Evolutionary conservation across 2,113 vertebrate genomes (phyloP).

Genomic region (Cynopterus brachyotis): DNA sequence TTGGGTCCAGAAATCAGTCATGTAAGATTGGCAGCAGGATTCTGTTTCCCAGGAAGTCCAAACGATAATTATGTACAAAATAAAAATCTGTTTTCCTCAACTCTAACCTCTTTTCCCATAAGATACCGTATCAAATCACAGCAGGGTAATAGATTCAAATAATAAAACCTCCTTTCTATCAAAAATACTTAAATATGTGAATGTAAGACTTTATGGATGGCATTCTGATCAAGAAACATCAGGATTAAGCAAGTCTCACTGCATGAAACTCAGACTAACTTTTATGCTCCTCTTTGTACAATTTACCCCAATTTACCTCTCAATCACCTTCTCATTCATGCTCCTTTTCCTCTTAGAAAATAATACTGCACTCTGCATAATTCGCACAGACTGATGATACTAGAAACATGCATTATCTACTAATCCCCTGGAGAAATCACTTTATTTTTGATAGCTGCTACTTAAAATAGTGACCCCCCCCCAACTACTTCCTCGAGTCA

Average conservation of each 20-base stretch:
- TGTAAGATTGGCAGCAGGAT: slow-evolving; percentile 76
- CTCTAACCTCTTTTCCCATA: slow-evolving; percentile 68
- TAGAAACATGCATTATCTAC: background rate
- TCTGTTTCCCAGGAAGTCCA: slow-evolving; percentile 77
- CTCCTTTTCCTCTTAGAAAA: background rate
- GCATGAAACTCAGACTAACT: background rate
- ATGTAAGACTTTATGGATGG: background rate
- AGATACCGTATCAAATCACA: slow-evolving; percentile 79
- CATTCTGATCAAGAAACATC: background rate
- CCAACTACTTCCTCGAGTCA: slow-evolving; percentile 38
- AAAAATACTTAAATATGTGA: background rate
- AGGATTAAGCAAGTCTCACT: background rate
- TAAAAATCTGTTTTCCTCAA: slow-evolving; percentile 65
- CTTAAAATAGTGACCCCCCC: background rate
- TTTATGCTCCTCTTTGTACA: background rate
- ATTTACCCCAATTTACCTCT: background rate
- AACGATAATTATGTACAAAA: slow-evolving; percentile 75
- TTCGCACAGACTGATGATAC: background rate
- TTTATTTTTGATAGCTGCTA: slow-evolving; percentile 4
- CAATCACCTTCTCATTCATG: background rate
- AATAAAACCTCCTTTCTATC: slow-evolving; percentile 47
- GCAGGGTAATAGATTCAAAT: slow-evolving; percentile 69
- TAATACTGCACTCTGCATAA: background rate
- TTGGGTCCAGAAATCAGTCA: slow-evolving; percentile 83
- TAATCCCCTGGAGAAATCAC: slow-evolving; percentile 32